Evolutionary conservation across 2,113 vertebrate species (phyloP).

Genomic region (Willisornis vidua): DNA sequence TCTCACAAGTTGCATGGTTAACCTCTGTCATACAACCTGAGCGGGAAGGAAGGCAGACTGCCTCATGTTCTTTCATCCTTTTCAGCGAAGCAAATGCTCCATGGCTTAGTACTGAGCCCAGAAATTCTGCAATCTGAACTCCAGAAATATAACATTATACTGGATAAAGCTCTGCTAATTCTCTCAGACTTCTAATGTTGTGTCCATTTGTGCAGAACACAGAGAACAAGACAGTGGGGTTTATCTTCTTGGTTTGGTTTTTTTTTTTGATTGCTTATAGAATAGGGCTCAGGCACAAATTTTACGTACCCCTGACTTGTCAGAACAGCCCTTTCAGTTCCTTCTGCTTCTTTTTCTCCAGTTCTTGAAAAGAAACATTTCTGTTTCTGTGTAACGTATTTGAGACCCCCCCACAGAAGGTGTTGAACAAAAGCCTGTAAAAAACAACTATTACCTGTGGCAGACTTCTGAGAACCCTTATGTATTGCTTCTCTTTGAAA

Average conservation of each 20-base stretch:
- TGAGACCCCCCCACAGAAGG: background rate
- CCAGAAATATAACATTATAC: background rate
- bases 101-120: background rate
- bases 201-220: accelerated
- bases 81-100: background rate
- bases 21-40: background rate
- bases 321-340: background rate
- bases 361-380: background rate
- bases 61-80: background rate
- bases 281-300: background rate
- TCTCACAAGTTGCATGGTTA: background rate
- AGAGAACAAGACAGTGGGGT: background rate
- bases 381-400: background rate
- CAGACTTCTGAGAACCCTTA: background rate
- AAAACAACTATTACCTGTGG: background rate
- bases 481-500: background rate
- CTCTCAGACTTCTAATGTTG: background rate
- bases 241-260: background rate
- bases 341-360: background rate
- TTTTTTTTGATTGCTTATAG: background rate
- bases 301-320: background rate
- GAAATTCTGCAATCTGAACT: background rate
- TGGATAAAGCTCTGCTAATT: background rate
- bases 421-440: background rate
- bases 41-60: background rate